Base-by-base conservation (phyloP, 2,888 invertebrate genomes). In the Sarcophaga subvicina region DNA sequence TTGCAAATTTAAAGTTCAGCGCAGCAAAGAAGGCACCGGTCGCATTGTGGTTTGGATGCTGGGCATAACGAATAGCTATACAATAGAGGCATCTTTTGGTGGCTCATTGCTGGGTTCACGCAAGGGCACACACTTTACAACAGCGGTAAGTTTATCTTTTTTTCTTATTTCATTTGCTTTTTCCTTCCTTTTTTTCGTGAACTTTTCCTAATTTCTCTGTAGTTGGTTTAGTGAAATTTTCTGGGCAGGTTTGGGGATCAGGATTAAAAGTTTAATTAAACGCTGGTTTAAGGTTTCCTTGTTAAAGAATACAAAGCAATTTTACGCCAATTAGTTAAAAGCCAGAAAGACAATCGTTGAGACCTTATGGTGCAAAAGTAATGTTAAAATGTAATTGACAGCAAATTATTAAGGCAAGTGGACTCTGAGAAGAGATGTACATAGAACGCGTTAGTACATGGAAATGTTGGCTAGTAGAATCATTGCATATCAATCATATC, bases 11-110 rank as follows among this genome's bases (percentile, higher is more conserved):
- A 96, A 97, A 91, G 96, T 99, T 89, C 98, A 98, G 93, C 96
- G 98, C 88, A 97, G 97, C 90, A 98, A 98, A 94, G 98, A 98
- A 94, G 98, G 98, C 4, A 98, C 98, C 0, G 98, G 98, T 8
- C 94, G 99, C 83, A 97, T 99, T 11, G 98, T 98, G 0, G 97
- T 98, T 90, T 98, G 98, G 98, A 97, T 98, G 95, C 95, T 98
- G 95, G 98, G 98, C 37, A 97, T 98, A 69, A 96, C 97, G 83
- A 98, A 98, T 91, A 98, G 98, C 93, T 99, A 98, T 92, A 99
- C 98, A 5, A 96, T 99, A 95, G 99, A 99, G 94, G 98, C 98
- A 10, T 98, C 98, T 0, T 97, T 98, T 93, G 98, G 98, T 75
- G 99, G 98, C 12, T 97, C 98, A 3, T 96, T 96, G 88, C 93